phyloP scores from a whole-genome alignment of 2,113 vertebrate species.

The Phocoena sinus region DNA sequence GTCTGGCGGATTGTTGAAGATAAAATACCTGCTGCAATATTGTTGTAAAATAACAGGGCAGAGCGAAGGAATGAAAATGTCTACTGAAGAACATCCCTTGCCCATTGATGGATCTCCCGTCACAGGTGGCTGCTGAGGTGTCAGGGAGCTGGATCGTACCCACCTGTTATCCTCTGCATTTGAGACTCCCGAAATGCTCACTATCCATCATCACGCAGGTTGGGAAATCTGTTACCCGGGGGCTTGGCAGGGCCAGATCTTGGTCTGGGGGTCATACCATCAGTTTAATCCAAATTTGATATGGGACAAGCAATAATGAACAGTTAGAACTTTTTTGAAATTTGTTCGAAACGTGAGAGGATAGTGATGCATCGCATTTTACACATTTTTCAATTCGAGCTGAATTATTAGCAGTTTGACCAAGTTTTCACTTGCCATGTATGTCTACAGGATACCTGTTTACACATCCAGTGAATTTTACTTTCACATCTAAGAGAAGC shows the following conservation, averaged over 20 bases:
- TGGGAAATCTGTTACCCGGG: neutral
- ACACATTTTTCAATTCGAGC: neutral
- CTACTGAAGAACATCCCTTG: neutral
- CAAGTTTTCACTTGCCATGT: neutral
- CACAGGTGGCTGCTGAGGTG: neutral
- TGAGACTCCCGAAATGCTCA: neutral
- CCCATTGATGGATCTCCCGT: neutral
- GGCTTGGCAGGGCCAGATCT: neutral
- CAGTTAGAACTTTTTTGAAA: neutral
- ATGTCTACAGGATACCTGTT: neutral
- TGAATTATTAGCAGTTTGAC: neutral
- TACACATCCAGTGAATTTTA: neutral
- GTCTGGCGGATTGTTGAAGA: neutral
- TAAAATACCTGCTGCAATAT: neutral
- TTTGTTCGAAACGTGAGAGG: neutral
- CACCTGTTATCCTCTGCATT: accelerated
- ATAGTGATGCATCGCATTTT: neutral
- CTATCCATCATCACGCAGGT: neutral
- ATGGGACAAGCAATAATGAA: neutral
- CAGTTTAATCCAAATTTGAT: neutral
- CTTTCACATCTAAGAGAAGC: neutral
- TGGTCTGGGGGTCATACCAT: neutral
- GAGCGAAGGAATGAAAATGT: neutral
- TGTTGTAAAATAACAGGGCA: neutral
- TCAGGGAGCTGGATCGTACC: neutral